Evolutionary conservation across 2,797 vertebrate genomes (phyloP), one percentile per base, ranked within the genome.

Genomic region (Margarornis squamiger): DNA sequence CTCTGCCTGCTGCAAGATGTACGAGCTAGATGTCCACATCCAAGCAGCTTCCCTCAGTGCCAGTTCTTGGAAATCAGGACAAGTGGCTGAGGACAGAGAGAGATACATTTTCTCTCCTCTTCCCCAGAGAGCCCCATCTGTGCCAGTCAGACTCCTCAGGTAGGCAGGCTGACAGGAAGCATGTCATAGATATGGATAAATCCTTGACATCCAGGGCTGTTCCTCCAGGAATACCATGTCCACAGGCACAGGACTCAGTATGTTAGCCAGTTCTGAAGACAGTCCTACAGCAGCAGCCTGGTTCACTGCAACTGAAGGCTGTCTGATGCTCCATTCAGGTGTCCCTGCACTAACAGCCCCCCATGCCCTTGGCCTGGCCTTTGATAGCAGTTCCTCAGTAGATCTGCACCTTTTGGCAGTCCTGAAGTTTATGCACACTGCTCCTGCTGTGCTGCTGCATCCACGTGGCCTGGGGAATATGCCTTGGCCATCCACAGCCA

Each of bases 401-500:
- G 9, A 52, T 2, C 30, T 51, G 63, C 27, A 21, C 41, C 49
- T 81, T 57, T 12, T 19, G 29, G 19, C 46, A 82, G 21, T 20
- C 27, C 79, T 72, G 38, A 51, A 49, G 13, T 41, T 73, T 9
- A 48, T 3, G 3, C 46, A 71, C 21, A 7, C 19, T 30, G 49
- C 66, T 30, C 14, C 66, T 18, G 43, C 48, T 49, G 2, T 73
- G 61, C 59, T 79, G 49, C 5, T 39, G 34, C 30, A 81, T 13
- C n/a, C 36, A 0, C 2, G 4, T 66, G 27, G 24, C 45, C 70
- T 7, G 4, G 19, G 43, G n/a, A 76, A 66, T 62, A 26, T 0
- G 0, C 10, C 41, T 26, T 2, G 58, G 71, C 48, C 36, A 75
- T 14, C 46, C 54, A 43, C 0, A 0, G 63, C 46, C 51, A 75